These are phyloP conservation scores for Cheirogaleus medius DNA, from an alignment of 2,113 vertebrate genomes.

Conservation along the genomic window DNA sequence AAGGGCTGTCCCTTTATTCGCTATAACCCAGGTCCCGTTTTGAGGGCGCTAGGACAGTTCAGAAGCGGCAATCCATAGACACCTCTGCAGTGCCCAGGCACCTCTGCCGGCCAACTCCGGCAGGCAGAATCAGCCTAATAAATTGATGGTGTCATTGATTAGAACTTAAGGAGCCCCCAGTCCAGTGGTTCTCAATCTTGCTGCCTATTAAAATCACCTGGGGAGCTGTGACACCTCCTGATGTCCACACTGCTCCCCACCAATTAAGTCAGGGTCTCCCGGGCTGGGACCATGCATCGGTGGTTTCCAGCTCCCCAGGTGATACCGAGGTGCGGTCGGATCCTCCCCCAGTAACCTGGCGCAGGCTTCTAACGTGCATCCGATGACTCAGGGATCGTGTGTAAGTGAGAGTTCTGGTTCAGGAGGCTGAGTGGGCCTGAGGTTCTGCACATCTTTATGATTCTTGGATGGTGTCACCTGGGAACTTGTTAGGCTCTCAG, in stretches of 20 bases:
- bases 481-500: background rate
- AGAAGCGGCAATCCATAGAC: background rate
- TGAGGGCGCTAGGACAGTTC: background rate
- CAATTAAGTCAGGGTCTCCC: background rate
- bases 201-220: background rate
- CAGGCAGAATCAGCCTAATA: background rate
- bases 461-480: background rate
- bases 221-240: background rate
- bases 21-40: background rate
- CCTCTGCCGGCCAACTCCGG: background rate
- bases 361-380: rapidly evolving
- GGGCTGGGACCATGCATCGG: background rate
- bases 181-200: background rate
- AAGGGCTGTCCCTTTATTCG: background rate
- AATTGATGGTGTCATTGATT: background rate
- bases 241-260: background rate
- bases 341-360: background rate
- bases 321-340: rapidly evolving
- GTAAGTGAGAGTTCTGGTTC: background rate
- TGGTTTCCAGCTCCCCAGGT: background rate
- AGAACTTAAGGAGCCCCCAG: background rate
- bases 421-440: background rate
- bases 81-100: too few relatives aligned
- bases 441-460: background rate
- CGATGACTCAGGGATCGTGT: background rate